Percentiles rank a stretch among this genome's conserved stretches.
Conservation (phyloP, 2,113 vertebrate genomes). For the Machaerirhynchus nigripectus region DNA sequence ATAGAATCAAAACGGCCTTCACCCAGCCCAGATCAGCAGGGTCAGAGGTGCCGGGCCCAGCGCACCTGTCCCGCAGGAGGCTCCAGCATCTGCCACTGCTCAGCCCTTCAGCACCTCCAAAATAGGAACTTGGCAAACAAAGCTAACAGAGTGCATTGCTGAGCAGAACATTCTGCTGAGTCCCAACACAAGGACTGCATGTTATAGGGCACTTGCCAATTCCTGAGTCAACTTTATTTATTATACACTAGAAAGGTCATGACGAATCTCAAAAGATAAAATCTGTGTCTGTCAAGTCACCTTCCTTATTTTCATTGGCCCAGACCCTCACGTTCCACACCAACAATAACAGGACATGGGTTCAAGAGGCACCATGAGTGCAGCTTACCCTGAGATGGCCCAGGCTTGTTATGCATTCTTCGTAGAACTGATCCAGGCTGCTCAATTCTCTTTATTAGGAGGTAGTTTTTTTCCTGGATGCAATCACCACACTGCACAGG, state of each 20-base stretch:
- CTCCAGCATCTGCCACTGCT: slow-evolving; percentile 31
- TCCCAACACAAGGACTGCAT: slow-evolving; percentile 49
- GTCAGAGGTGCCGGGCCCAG: neutral
- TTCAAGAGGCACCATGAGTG: slow-evolving; percentile 59
- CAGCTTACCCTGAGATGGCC: slow-evolving; percentile 50
- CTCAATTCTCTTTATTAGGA: slow-evolving; percentile 27
- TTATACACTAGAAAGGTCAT: slow-evolving; percentile 52
- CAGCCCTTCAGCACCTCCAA: slow-evolving; percentile 39
- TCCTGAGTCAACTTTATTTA: slow-evolving; percentile 66
- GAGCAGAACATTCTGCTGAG: slow-evolving; percentile 62
- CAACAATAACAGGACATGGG: slow-evolving; percentile 68
- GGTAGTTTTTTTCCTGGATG: neutral
- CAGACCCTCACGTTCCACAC: slow-evolving; percentile 37
- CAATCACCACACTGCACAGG: neutral
- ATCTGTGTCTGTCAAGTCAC: slow-evolving; percentile 65
- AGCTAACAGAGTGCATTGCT: slow-evolving; percentile 37
- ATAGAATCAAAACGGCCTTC: neutral
- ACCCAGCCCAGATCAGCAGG: neutral
- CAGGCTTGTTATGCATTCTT: slow-evolving; percentile 53
- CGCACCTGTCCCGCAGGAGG: slow-evolving; percentile 13
- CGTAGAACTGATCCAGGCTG: neutral
- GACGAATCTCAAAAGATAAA: slow-evolving; percentile 62
- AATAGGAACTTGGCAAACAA: slow-evolving; percentile 48
- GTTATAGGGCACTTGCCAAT: slow-evolving; percentile 65
- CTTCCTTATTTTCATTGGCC: slow-evolving; percentile 69